A percentile compares a stretch with the other conserved stretches of the same genome.
phyloP scores from a whole-genome alignment of 1,140 invertebrate genomes.

The Cepaea nemoralis region DNA sequence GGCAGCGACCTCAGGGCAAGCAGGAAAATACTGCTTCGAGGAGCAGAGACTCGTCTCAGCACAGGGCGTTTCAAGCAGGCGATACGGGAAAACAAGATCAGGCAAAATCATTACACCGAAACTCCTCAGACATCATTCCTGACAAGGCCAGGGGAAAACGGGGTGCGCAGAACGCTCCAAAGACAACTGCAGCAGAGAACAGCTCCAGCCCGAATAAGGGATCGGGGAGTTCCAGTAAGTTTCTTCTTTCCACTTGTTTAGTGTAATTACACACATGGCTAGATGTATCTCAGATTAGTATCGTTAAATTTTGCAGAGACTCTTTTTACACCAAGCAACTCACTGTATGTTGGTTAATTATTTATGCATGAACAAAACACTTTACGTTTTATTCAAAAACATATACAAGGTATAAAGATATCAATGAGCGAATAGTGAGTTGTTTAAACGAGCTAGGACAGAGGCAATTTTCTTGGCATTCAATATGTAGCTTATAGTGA shows the following conservation, averaged over 20 bases:
- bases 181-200: background rate
- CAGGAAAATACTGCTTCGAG: background rate
- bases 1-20: background rate
- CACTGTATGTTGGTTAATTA: too few species aligned
- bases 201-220: background rate
- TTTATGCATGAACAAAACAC: too few species aligned
- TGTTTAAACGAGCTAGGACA: too few species aligned
- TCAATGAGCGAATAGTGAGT: too few species aligned
- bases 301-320: too few species aligned
- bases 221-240: background rate
- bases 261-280: too few species aligned
- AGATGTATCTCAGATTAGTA: too few species aligned
- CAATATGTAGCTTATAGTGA: too few species aligned
- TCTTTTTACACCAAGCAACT: too few species aligned
- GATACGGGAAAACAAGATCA: background rate
- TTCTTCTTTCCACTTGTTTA: background rate
- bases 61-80: background rate
- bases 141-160: conserved; percentile 26
- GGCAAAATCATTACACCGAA: background rate
- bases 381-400: too few species aligned
- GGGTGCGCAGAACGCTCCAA: background rate
- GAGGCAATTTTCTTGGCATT: too few species aligned
- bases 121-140: conserved; percentile 6
- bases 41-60: background rate
- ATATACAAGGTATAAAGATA: too few species aligned